phyloP scores from a whole-genome alignment of 2,113 vertebrate genomes.

The Esox niger region DNA sequence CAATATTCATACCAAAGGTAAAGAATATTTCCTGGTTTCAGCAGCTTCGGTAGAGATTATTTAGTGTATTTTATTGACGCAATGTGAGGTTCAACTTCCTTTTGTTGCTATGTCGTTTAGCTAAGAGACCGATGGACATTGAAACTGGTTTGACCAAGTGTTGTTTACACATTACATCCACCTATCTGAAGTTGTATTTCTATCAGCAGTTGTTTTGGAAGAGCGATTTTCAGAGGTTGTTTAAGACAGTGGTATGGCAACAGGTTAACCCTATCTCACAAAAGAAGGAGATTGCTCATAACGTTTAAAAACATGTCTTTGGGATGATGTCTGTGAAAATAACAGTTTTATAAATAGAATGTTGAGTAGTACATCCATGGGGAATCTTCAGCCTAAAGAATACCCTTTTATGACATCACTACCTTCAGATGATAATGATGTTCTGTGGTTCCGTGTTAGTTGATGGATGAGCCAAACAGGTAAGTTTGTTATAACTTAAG shows the following conservation, averaged over 20 bases:
- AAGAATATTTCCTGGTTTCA: neutral
- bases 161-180: constrained; percentile 19
- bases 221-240: constrained; percentile 22
- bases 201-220: constrained; percentile 5
- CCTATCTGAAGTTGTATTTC: constrained; percentile 4
- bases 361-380: neutral
- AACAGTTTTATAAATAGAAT: neutral
- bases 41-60: neutral
- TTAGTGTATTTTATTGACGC: neutral
- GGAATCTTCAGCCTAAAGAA: neutral
- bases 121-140: constrained; percentile 21
- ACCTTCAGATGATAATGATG: neutral
- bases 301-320: constrained; percentile 6
- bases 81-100: neutral
- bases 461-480: neutral
- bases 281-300: constrained; percentile 5
- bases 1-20: no score
- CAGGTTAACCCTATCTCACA: constrained; percentile 41
- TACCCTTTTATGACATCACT: neutral
- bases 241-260: constrained; percentile 16
- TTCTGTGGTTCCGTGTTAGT: neutral
- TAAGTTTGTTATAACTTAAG: neutral
- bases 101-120: constrained; percentile 35
- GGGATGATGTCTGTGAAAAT: neutral
- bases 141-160: neutral